These are phyloP conservation scores for Cephonodes hylas DNA, from an alignment of 2,888 invertebrate species.

Conservation along the genomic window DNA sequence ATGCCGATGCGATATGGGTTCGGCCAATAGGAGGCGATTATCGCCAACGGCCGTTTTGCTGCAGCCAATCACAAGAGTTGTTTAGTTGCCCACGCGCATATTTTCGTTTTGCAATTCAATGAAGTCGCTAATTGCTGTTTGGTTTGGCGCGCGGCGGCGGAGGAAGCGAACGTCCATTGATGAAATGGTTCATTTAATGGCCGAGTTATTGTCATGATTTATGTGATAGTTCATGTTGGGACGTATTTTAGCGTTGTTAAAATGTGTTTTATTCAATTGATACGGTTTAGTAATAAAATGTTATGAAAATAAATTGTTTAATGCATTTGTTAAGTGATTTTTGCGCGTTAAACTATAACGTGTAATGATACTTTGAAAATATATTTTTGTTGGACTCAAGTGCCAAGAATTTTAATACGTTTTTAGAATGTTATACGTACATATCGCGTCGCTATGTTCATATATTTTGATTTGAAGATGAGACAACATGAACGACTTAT, in stretches of 20 bases:
- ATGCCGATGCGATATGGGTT: slow-evolving; percentile 42
- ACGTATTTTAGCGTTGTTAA: not conserved
- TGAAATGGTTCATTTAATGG: slow-evolving; percentile 34
- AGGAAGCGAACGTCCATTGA: slow-evolving; percentile 38
- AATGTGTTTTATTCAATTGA: slow-evolving; percentile 4
- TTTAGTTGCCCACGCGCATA: slow-evolving; percentile 64
- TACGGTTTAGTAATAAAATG: not conserved
- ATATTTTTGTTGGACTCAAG: not conserved
- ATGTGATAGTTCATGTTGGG: not conserved
- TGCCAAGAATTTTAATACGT: not conserved
- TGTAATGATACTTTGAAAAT: slow-evolving; percentile 1
- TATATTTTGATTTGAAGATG: too few relatives aligned
- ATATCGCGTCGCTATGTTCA: not conserved
- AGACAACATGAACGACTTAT: too few relatives aligned
- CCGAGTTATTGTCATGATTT: slow-evolving; percentile 16
- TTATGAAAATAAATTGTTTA: not conserved
- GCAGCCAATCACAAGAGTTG: slow-evolving; percentile 47
- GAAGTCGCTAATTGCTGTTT: slow-evolving; percentile 63
- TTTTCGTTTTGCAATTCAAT: slow-evolving; percentile 68
- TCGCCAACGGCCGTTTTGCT: slow-evolving; percentile 40
- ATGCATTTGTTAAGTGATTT: not conserved
- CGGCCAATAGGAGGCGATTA: slow-evolving; percentile 48
- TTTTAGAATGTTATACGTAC: not conserved
- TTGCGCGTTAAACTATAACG: not conserved
- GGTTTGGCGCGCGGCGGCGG: slow-evolving; percentile 46